A percentile compares a stretch with the other conserved stretches of the same genome.
These are phyloP conservation scores for Marronus borbonicus DNA, from an alignment of 2,888 invertebrate genomes.

Conservation along the genomic window DNA sequence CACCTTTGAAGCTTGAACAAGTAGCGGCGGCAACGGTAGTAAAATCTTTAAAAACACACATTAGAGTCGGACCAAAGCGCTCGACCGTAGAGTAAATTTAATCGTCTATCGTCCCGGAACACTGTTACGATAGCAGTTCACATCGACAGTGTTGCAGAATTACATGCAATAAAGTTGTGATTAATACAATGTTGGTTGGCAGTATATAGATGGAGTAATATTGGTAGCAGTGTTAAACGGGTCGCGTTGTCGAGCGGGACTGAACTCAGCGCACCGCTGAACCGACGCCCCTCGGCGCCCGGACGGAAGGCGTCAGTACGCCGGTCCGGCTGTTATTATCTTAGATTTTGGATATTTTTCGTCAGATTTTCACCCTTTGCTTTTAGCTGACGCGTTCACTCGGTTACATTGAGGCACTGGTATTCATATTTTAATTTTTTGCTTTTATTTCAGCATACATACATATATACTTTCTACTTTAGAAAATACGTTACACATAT, in stretches of 20 bases:
- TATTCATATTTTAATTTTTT: constrained; percentile 39
- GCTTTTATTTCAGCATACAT: background rate
- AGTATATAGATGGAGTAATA: constrained; percentile 6
- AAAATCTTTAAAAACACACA: constrained; percentile 44
- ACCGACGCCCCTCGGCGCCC: constrained; percentile 69
- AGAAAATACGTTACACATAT: background rate
- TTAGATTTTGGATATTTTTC: constrained; percentile 61
- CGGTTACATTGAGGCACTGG: background rate
- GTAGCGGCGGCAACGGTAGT: background rate
- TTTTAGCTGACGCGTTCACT: background rate
- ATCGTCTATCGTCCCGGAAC: background rate
- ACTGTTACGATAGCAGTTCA: constrained; percentile 15
- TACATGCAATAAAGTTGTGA: constrained; percentile 33
- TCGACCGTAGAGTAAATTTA: constrained; percentile 1
- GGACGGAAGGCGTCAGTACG: constrained; percentile 69
- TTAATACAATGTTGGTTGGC: constrained; percentile 25
- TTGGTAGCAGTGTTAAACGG: constrained; percentile 54
- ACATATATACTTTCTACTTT: background rate
- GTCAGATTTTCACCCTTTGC: constrained; percentile 53
- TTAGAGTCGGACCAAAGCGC: constrained; percentile 25
- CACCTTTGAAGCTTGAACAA: constrained; percentile 20
- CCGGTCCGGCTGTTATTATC: constrained; percentile 68
- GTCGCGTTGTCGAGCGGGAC: constrained; percentile 55
- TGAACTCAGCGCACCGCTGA: constrained; percentile 59
- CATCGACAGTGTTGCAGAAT: constrained; percentile 25